phyloP scores from a whole-genome alignment of 2,797 vertebrate genomes.

The Heliangelus exortis region DNA sequence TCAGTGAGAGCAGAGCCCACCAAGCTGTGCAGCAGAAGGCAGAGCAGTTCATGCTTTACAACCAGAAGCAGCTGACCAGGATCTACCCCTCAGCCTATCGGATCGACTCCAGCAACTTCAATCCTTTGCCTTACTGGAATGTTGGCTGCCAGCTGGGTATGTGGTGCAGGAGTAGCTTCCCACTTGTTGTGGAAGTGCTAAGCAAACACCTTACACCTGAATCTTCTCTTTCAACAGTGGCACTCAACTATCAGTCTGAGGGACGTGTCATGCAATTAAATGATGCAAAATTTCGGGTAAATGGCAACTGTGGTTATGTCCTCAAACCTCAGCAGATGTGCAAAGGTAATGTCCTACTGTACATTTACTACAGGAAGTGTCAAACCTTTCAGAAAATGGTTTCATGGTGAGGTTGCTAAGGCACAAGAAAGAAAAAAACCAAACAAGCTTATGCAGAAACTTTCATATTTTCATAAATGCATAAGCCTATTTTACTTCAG shows the following conservation, averaged over 20 bases:
- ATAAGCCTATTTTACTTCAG: background rate
- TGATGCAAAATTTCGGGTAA: slow-evolving; percentile 94
- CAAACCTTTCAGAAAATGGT: background rate
- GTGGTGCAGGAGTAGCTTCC: background rate
- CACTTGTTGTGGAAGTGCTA: background rate
- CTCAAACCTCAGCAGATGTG: slow-evolving; percentile 97
- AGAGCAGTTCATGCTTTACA: slow-evolving; percentile 92
- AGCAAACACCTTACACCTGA: background rate
- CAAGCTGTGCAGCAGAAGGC: slow-evolving; percentile 92
- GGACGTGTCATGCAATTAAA: slow-evolving; percentile 98
- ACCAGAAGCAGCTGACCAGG: slow-evolving; percentile 94
- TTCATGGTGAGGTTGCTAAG: background rate
- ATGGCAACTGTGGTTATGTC: slow-evolving; percentile 93
- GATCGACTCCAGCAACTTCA: slow-evolving; percentile 98
- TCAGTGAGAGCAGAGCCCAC: slow-evolving; percentile 94
- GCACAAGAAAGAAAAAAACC: background rate
- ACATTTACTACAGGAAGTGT: background rate
- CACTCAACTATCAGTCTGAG: slow-evolving; percentile 98
- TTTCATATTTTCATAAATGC: background rate
- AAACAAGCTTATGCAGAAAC: background rate
- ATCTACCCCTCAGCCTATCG: slow-evolving; percentile 97
- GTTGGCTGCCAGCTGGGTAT: slow-evolving; percentile 94
- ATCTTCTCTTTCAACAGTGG: slow-evolving; percentile 81
- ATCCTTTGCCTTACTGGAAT: slow-evolving; percentile 97
- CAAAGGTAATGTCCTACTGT: slow-evolving; percentile 83